These are phyloP conservation scores for Balaeniceps rex DNA, from an alignment of 2,113 vertebrate species.

Conservation along the genomic window DNA sequence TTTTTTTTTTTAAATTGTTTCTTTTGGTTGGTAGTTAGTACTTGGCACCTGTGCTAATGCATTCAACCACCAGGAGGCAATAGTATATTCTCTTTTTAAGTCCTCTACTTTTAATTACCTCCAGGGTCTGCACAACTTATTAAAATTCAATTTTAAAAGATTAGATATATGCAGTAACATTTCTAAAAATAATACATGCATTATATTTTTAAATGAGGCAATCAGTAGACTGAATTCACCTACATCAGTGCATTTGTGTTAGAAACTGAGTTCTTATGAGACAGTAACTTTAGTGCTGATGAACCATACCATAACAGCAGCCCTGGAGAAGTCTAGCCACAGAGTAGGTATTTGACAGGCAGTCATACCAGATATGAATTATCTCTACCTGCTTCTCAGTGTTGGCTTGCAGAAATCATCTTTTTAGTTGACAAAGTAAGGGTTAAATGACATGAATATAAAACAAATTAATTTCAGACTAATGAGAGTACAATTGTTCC, in stretches of 20 bases:
- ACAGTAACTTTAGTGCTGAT: background rate
- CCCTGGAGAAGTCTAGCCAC: background rate
- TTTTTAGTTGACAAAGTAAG: background rate
- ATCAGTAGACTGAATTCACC: background rate
- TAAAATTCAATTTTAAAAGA: background rate
- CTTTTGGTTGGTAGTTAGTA: background rate
- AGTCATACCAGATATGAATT: background rate
- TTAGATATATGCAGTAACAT: background rate
- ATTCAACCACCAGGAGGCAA: conserved; percentile 63
- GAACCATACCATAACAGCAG: background rate
- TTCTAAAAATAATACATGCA: background rate
- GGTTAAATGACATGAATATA: background rate
- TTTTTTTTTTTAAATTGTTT: background rate
- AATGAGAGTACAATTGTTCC: background rate
- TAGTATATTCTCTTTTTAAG: background rate
- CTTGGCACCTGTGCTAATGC: background rate
- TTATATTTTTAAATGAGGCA: background rate
- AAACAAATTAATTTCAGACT: background rate
- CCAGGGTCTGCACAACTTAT: background rate
- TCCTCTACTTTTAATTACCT: background rate
- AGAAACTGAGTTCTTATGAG: background rate
- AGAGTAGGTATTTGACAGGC: background rate
- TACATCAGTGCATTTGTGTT: background rate
- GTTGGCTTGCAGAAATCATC: background rate
- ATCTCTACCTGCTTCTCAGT: background rate